A percentile compares a stretch with the other conserved stretches of the same genome.
These are phyloP conservation scores for Elegia similella DNA, from an alignment of 2,888 invertebrate genomes.

Conservation along the genomic window DNA sequence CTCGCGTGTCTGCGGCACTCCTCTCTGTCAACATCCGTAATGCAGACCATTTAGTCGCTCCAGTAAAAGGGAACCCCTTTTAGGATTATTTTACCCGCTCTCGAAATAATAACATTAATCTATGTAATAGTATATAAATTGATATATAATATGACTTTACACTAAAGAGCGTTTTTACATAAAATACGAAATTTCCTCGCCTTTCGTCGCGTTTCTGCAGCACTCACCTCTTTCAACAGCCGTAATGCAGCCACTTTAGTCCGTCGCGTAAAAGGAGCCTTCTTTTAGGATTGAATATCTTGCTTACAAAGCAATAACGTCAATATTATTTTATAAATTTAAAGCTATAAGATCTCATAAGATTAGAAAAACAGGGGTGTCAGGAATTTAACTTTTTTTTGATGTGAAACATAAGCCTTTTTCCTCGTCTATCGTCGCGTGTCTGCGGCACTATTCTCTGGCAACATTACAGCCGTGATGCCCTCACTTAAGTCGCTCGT, in stretches of 20 bases:
- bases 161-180: too few species aligned
- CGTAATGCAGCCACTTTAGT: slow-evolving; percentile 5
- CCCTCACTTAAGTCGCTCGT: too few species aligned
- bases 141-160: too few species aligned
- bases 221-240: slow-evolving; percentile 5
- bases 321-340: background rate
- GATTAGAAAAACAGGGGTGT: too few species aligned
- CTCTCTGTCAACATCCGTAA: slow-evolving; percentile 10
- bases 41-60: slow-evolving; percentile 4
- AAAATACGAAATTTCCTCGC: background rate
- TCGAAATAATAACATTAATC: background rate
- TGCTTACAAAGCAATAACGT: background rate
- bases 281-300: background rate
- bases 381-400: too few species aligned
- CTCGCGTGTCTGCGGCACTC: background rate
- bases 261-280: background rate
- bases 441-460: too few species aligned
- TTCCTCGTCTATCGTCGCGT: too few species aligned
- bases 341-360: too few species aligned
- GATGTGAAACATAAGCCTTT: too few species aligned
- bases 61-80: background rate
- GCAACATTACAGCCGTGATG: too few species aligned
- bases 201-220: background rate
- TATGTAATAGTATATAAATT: too few species aligned
- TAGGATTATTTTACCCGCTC: background rate